These are phyloP conservation scores for Loripinus fragilis DNA, from an alignment of 2,888 invertebrate genomes.

Conservation along the genomic window DNA sequence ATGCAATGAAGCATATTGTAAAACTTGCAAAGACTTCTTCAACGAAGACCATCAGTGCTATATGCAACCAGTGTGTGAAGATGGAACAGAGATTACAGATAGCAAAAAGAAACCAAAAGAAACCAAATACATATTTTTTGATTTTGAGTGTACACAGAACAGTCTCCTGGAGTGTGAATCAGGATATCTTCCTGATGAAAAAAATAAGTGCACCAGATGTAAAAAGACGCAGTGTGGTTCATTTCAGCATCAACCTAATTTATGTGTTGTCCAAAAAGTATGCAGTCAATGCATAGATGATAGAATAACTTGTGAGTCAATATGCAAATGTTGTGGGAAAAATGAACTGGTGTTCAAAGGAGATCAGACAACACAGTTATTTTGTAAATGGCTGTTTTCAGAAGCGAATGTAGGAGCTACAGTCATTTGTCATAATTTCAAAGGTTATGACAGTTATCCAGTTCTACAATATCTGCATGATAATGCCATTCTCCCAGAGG, in stretches of 20 bases:
- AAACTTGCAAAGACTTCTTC: neutral
- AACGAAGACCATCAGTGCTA: neutral
- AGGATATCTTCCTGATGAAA: too few species aligned
- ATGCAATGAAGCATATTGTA: neutral
- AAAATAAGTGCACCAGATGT: conserved; percentile 32
- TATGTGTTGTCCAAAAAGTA: neutral
- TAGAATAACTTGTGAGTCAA: neutral
- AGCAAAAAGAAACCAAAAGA: neutral
- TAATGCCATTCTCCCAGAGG: neutral
- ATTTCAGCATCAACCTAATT: neutral
- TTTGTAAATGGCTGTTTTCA: neutral
- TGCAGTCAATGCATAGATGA: conserved; percentile 19
- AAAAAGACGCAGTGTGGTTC: conserved; percentile 23
- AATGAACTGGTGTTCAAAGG: conserved; percentile 39
- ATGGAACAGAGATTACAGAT: neutral
- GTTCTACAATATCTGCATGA: neutral
- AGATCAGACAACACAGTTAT: neutral
- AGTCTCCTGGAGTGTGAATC: too few species aligned
- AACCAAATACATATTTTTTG: neutral
- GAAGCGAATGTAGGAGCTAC: neutral
- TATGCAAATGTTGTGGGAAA: conserved; percentile 31
- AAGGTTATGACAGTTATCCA: neutral
- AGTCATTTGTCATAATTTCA: neutral
- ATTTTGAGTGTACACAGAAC: conserved; percentile 13
- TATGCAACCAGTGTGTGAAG: neutral